Base-by-base conservation (phyloP, 2,888 invertebrate species). In the Mellilla xanthometata region DNA sequence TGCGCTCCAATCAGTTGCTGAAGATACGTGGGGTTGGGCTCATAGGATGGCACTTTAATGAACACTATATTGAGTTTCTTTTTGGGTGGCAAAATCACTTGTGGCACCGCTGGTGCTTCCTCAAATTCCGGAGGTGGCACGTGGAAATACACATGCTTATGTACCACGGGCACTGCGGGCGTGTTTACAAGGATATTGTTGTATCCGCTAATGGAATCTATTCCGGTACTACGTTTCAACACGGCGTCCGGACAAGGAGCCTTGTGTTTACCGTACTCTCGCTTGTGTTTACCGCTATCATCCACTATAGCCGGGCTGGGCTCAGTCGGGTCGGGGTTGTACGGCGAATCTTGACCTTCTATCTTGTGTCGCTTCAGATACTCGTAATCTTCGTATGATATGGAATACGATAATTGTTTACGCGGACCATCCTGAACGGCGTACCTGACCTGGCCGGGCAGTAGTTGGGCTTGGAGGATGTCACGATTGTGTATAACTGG, bases 31-130 rank as follows among this genome's bases (percentile, higher is more conserved):
- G 46, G 43, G 32, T 63, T 62, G n/a, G 91, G 90, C 43, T 93
- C 92, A 42, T 93, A 91, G 10, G 93, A 91, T 24, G 94, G 94
- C 9, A 93, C 92, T 78, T 94, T 94, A 75, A 95, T 94, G 86
- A 95, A 94, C 76, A 95, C 91, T 64, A 95, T 94, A 67, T 94
- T 94, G 84, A 94, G 93, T 61, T 92, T 92, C 61, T 94, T 94
- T 68, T 93, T 94, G 11, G 63, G 59, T 7, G 90, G 81, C 0
- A 79, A 76, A 40, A 79, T 76, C 5, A 30, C 27, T 7, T 33
- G 29, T 36, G 90, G 76, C 0, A 89, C 86, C 45, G 88, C 72
- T n/a, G 91, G 90, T 49, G 80, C 73, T 56, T 91, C 90, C 63
- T 92, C 92, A 0, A 92, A 91, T 57, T 94, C 94, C 76, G 93